Conservation (phyloP, 2,888 invertebrate genomes). For the Embidobia sp. region DNA sequence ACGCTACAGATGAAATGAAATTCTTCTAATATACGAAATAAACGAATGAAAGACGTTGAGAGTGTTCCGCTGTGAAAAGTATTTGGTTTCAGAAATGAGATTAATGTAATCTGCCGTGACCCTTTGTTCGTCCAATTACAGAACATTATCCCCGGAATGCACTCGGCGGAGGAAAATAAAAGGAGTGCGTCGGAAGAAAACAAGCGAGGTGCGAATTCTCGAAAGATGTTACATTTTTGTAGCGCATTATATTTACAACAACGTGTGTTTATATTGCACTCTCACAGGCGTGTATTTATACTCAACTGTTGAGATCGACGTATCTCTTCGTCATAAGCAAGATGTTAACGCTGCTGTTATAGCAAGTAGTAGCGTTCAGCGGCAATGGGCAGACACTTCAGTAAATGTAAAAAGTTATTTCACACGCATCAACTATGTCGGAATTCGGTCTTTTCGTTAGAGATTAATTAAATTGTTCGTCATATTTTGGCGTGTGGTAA, state of each 20-base stretch:
- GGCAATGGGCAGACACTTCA: constrained; percentile 59
- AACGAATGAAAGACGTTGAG: too few species aligned
- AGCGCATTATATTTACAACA: constrained; percentile 39
- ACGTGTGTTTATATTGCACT: constrained; percentile 50
- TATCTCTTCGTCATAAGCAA: constrained; percentile 59
- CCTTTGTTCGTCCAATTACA: constrained; percentile 22
- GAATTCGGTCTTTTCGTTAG: too few species aligned
- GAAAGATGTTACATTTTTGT: constrained; percentile 42
- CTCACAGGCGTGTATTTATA: constrained; percentile 56
- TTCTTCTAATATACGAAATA: too few species aligned
- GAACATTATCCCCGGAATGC: constrained; percentile 18
- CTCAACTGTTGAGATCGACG: constrained; percentile 54
- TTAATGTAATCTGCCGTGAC: constrained; percentile 22
- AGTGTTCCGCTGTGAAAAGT: neutral
- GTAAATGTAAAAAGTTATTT: constrained; percentile 34
- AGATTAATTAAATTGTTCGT: too few species aligned
- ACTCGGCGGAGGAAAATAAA: neutral
- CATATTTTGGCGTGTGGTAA: too few species aligned
- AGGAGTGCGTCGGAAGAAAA: neutral
- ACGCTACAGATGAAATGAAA: too few species aligned
- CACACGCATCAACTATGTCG: too few species aligned
- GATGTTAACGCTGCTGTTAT: constrained; percentile 48
- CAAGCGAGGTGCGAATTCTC: constrained; percentile 13
- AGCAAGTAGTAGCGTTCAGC: constrained; percentile 58
- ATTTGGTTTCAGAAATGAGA: constrained; percentile 19